Conservation (phyloP, 2,113 vertebrate species). For the Carassius auratus region DNA sequence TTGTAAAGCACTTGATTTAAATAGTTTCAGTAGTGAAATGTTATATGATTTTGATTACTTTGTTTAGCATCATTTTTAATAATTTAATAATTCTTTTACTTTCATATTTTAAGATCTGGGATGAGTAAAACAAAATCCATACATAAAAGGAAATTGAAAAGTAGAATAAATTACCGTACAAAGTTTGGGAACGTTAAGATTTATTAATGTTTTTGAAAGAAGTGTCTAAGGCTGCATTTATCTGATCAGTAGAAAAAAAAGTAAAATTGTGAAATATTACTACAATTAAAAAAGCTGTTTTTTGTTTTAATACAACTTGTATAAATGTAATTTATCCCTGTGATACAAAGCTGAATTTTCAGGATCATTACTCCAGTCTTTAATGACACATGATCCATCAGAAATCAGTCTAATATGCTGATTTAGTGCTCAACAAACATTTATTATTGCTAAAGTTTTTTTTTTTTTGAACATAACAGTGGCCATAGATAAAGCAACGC, state of each 20-base stretch:
- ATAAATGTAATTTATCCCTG: neutral
- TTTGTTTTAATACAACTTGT: neutral
- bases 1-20: neutral
- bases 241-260: neutral
- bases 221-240: neutral
- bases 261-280: neutral
- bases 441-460: neutral
- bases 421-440: neutral
- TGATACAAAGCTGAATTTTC: neutral
- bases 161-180: neutral
- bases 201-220: neutral
- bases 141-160: neutral
- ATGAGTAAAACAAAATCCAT: neutral
- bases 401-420: neutral
- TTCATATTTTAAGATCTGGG: neutral
- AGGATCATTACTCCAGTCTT: neutral
- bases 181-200: neutral
- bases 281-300: neutral
- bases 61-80: neutral
- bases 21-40: neutral
- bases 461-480: neutral
- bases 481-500: neutral
- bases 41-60: neutral
- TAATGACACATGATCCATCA: neutral
- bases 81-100: neutral